Evolutionary conservation across 2,888 invertebrate genomes (phyloP).

Genomic region (Zeuzera pyrina): DNA sequence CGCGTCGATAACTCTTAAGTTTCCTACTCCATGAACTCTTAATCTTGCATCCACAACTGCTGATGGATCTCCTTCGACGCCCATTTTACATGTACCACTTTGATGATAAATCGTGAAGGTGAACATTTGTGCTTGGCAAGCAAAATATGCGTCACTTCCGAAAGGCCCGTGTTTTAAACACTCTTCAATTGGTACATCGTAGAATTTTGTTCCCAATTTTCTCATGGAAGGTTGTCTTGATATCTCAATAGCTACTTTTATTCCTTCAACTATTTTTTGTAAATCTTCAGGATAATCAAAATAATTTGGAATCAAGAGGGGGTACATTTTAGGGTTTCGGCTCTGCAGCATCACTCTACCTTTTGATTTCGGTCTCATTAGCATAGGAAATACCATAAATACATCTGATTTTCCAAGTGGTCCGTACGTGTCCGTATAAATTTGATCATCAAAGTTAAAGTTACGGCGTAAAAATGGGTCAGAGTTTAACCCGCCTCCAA

Average conservation of each 20-base stretch:
- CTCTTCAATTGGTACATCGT: conserved; percentile 73
- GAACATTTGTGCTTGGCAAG: conserved; percentile 77
- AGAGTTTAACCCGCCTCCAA: conserved; percentile 67
- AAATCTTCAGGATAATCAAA: conserved; percentile 76
- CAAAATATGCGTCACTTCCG: conserved; percentile 79
- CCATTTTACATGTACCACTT: conserved; percentile 80
- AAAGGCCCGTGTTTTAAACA: conserved; percentile 70
- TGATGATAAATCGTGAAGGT: conserved; percentile 82
- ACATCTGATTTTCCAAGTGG: conserved; percentile 47
- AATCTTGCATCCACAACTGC: conserved; percentile 78
- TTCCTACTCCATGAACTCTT: conserved; percentile 76
- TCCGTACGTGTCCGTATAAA: conserved; percentile 49
- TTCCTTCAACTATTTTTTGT: conserved; percentile 76
- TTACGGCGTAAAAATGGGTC: conserved; percentile 58
- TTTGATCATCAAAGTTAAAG: conserved; percentile 68
- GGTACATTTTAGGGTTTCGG: conserved; percentile 79
- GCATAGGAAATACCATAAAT: conserved; percentile 77
- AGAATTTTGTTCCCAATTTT: conserved; percentile 72
- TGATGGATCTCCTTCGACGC: conserved; percentile 62
- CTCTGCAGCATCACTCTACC: conserved; percentile 79
- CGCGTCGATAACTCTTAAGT: conserved; percentile 83
- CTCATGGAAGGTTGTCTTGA: conserved; percentile 72
- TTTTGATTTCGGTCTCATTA: conserved; percentile 81
- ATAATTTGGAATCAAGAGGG: conserved; percentile 86
- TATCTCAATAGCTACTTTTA: conserved; percentile 73